Conservation (phyloP, 2,797 vertebrate species). For the Lindbergichthys nudifrons region DNA sequence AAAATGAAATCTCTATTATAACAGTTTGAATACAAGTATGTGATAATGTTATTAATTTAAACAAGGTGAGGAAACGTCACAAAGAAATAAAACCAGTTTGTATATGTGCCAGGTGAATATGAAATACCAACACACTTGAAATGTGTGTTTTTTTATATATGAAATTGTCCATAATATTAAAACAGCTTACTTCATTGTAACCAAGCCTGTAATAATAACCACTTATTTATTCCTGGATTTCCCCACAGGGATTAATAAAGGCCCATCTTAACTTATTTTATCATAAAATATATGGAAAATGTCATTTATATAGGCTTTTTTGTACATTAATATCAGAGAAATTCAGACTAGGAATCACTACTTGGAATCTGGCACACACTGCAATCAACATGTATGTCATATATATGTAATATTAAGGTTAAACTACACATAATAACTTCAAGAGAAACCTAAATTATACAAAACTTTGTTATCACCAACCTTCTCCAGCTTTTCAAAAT, state of each 20-base stretch:
- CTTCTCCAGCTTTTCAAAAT: slow-evolving; percentile 98
- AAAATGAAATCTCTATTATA: slow-evolving; percentile 45
- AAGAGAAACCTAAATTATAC: slow-evolving; percentile 22
- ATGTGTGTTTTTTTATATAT: not conserved
- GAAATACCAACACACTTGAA: not conserved
- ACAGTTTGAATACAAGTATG: slow-evolving; percentile 6
- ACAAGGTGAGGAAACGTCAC: not conserved
- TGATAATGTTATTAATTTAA: slow-evolving; percentile 6
- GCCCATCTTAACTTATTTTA: too few relatives aligned
- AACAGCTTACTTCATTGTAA: not conserved
- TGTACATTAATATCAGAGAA: slow-evolving; percentile 3
- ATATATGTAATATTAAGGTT: slow-evolving; percentile 12
- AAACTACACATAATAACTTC: slow-evolving; percentile 7
- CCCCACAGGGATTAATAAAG: too few relatives aligned
- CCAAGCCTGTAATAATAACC: not conserved
- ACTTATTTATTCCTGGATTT: too few relatives aligned
- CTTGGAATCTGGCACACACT: not conserved
- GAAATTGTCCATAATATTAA: not conserved
- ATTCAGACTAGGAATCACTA: slow-evolving; percentile 2
- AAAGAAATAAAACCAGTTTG: not conserved
- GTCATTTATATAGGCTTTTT: not conserved
- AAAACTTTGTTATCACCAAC: slow-evolving; percentile 81
- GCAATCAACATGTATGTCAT: slow-evolving; percentile 7
- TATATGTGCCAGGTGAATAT: not conserved
- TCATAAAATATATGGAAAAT: not conserved